phyloP scores from a whole-genome alignment of 2,797 vertebrate species.

The Clamator glandarius region DNA sequence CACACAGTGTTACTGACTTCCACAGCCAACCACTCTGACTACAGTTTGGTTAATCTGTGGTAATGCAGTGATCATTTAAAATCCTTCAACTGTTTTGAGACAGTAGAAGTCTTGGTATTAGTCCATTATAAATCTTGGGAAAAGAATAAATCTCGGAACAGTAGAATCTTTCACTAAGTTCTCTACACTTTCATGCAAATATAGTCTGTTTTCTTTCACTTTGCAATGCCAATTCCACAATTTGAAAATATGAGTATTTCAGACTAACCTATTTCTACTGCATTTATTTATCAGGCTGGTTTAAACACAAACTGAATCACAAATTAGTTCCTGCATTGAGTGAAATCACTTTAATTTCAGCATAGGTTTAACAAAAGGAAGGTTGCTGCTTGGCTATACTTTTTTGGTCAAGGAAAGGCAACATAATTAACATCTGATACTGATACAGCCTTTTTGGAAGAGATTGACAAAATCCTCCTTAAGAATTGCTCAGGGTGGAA shows the following conservation, averaged over 20 bases:
- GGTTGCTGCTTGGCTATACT: background rate
- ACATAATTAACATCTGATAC: background rate
- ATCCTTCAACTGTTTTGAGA: background rate
- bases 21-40: background rate
- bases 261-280: background rate
- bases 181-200: background rate
- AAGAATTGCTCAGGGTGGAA: background rate
- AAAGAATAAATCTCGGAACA: background rate
- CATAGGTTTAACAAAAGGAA: background rate
- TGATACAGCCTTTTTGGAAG: background rate
- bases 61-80: background rate
- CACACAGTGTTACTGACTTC: fast-evolving
- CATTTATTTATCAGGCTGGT: background rate
- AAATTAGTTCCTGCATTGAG: background rate
- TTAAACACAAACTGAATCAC: background rate
- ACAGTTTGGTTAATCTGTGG: background rate
- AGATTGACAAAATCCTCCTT: background rate
- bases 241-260: background rate
- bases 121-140: background rate
- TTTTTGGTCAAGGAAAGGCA: background rate
- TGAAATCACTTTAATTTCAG: background rate
- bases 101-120: background rate
- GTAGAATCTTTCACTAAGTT: background rate
- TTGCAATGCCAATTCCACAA: background rate
- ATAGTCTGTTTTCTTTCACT: background rate